A percentile compares a stretch with the other conserved stretches of the same genome.
These are phyloP conservation scores for Calephelis perditalis DNA, from an alignment of 2,888 invertebrate species.

Conservation along the genomic window DNA sequence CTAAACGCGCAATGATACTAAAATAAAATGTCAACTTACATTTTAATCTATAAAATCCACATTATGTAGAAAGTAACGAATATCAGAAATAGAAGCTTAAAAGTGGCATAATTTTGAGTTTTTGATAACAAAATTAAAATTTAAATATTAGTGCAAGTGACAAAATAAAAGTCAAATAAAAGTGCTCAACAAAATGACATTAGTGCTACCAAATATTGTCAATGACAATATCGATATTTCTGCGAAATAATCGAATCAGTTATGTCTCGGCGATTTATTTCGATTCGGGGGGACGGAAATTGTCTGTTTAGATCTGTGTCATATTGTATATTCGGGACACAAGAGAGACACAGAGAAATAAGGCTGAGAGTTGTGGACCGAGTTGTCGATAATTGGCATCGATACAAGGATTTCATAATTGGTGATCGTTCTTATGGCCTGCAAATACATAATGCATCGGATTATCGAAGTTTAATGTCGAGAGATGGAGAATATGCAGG, in stretches of 20 bases:
- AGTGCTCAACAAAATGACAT: background rate
- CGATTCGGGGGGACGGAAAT: slow-evolving; percentile 63
- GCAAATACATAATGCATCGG: slow-evolving; percentile 38
- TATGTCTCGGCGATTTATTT: slow-evolving; percentile 50
- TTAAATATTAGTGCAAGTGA: too few relatives aligned
- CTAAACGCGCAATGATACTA: too few relatives aligned
- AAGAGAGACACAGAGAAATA: slow-evolving; percentile 59
- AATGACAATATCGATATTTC: slow-evolving; percentile 13
- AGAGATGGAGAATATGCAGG: slow-evolving; percentile 64
- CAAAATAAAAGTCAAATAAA: too few relatives aligned
- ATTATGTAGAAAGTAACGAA: too few relatives aligned
- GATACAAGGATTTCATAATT: slow-evolving; percentile 64
- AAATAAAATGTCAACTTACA: too few relatives aligned
- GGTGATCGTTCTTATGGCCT: slow-evolving; percentile 58
- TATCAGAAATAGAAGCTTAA: too few relatives aligned
- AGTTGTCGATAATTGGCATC: slow-evolving; percentile 54
- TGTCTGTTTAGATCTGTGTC: slow-evolving; percentile 63
- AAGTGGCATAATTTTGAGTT: too few relatives aligned
- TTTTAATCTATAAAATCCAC: too few relatives aligned
- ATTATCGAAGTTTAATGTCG: slow-evolving; percentile 54
- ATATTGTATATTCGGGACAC: slow-evolving; percentile 54
- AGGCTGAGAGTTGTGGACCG: slow-evolving; percentile 50
- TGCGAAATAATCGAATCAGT: slow-evolving; percentile 21
- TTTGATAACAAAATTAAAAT: too few relatives aligned
- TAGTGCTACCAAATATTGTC: background rate